Conservation (phyloP, 1,140 invertebrate genomes). For the Lerema accius region DNA sequence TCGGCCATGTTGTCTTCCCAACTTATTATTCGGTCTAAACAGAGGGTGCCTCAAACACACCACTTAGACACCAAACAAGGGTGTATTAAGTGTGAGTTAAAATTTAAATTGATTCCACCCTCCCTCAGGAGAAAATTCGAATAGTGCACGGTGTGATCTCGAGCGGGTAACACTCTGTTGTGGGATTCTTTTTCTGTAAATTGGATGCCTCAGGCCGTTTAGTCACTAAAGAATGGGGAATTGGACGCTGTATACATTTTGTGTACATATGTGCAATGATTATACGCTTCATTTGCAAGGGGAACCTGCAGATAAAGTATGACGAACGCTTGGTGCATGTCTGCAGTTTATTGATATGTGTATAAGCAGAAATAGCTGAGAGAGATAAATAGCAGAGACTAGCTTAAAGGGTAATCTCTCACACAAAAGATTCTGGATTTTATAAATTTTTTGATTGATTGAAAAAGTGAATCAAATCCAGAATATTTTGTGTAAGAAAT, state of each 20-base stretch:
- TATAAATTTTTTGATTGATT: too few relatives aligned
- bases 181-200: slow-evolving; percentile 80
- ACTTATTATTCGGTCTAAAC: slow-evolving; percentile 78
- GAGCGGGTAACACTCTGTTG: slow-evolving; percentile 70
- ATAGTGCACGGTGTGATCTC: slow-evolving; percentile 78
- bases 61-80: slow-evolving; percentile 82
- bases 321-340: background rate
- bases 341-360: background rate
- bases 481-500: too few relatives aligned
- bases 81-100: slow-evolving; percentile 82
- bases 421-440: too few relatives aligned
- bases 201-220: slow-evolving; percentile 76
- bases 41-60: slow-evolving; percentile 79
- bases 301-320: slow-evolving; percentile 18
- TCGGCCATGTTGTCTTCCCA: slow-evolving; percentile 71
- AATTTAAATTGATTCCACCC: slow-evolving; percentile 82
- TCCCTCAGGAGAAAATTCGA: slow-evolving; percentile 77
- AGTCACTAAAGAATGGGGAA: slow-evolving; percentile 64
- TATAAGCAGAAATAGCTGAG: too few relatives aligned
- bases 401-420: too few relatives aligned
- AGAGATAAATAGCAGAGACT: too few relatives aligned
- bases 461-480: too few relatives aligned
- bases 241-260: slow-evolving; percentile 55
- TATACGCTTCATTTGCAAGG: slow-evolving; percentile 71
- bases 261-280: slow-evolving; percentile 54